These are phyloP conservation scores for Excalfactoria chinensis DNA, from an alignment of 2,113 vertebrate genomes.

Conservation along the genomic window DNA sequence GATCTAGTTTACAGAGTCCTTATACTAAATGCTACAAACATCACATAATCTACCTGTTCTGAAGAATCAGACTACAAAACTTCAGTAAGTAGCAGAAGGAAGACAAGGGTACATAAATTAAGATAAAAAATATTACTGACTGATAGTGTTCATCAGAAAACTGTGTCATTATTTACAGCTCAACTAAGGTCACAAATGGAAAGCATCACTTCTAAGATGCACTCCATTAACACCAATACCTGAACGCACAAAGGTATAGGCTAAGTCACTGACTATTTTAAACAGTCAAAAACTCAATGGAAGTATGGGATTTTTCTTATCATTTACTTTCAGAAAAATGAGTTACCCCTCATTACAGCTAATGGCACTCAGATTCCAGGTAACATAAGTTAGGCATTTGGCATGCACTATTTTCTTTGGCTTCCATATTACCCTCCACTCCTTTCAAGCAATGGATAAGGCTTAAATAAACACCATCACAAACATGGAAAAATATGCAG, in stretches of 20 bases:
- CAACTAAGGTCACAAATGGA: neutral
- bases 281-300: neutral
- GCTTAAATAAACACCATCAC: neutral
- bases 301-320: accelerated
- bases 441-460: neutral
- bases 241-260: neutral
- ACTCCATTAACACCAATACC: constrained; percentile 18
- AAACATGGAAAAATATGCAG: neutral
- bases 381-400: neutral
- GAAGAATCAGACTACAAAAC: neutral
- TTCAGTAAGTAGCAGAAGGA: neutral
- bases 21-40: neutral
- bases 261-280: neutral
- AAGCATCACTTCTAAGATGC: neutral
- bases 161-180: neutral
- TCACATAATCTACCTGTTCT: neutral
- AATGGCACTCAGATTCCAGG: neutral
- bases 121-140: neutral
- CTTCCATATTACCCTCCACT: neutral
- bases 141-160: neutral
- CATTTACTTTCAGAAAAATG: neutral
- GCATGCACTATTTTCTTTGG: neutral
- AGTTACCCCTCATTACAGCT: neutral
- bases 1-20: neutral
- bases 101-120: neutral